A percentile compares a stretch with the other conserved stretches of the same genome.
phyloP scores from a whole-genome alignment of 2,113 vertebrate genomes.

The Myotis yumanensis region DNA sequence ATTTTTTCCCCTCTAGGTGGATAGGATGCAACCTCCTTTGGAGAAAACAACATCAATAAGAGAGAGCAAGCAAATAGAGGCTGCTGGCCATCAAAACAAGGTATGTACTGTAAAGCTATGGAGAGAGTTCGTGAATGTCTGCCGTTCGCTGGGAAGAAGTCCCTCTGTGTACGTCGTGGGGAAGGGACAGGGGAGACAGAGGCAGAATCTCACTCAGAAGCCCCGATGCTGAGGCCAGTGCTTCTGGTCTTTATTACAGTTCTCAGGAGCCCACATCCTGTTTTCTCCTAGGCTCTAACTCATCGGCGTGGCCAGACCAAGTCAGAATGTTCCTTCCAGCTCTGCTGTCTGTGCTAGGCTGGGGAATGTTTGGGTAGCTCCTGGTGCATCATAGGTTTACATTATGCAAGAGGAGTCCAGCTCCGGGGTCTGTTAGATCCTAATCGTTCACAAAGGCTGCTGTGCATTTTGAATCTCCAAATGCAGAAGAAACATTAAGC shows the following conservation, averaged over 20 bases:
- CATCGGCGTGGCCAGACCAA: not conserved
- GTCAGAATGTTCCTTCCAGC: not conserved
- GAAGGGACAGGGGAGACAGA: not conserved
- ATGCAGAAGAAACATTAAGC: not conserved
- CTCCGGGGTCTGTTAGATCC: not conserved
- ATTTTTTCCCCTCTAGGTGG: not conserved
- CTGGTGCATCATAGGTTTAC: not conserved
- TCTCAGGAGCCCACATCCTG: conserved; percentile 41
- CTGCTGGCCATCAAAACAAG: not conserved
- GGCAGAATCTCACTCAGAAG: not conserved
- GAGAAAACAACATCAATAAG: not conserved
- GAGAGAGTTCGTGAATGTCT: not conserved
- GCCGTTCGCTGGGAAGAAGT: not conserved
- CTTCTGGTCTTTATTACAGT: conserved; percentile 15
- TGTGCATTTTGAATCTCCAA: not conserved
- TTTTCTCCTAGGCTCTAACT: conserved; percentile 34
- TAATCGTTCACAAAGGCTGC: not conserved
- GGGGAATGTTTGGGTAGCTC: not conserved
- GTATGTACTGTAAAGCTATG: not conserved
- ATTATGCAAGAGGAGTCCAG: not conserved
- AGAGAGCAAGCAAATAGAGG: not conserved
- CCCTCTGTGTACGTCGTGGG: not conserved
- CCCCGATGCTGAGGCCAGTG: not conserved
- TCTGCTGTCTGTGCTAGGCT: not conserved
- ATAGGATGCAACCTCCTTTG: not conserved